Evolutionary conservation across 1,140 invertebrate species (phyloP).

Genomic region (Formica exsecta): DNA sequence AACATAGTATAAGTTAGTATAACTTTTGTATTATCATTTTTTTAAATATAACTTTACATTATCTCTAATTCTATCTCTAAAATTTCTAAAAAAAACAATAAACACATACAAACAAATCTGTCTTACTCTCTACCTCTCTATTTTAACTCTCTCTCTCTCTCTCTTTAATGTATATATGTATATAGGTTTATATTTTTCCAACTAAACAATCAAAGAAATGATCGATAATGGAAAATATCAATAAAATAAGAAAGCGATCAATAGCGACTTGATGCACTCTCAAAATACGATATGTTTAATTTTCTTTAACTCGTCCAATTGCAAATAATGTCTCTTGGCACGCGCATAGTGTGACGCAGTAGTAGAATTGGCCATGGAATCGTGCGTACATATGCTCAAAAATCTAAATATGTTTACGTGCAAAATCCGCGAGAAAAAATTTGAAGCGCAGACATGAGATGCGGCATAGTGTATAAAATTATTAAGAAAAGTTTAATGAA

Average conservation of each 20-base stretch:
- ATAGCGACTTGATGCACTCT: not conserved
- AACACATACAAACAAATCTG: no score
- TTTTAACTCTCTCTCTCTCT: no score
- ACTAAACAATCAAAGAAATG: no score
- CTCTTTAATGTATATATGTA: no score
- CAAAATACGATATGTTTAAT: conserved; percentile 42
- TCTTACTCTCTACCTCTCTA: no score
- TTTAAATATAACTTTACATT: no score
- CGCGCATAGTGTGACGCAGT: not conserved
- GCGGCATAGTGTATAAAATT: not conserved
- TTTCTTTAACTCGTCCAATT: conserved; percentile 24
- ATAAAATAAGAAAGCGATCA: not conserved
- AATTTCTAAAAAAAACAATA: no score
- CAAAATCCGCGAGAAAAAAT: not conserved
- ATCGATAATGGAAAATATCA: not conserved
- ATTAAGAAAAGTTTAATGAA: not conserved
- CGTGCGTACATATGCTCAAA: not conserved
- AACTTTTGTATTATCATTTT: no score
- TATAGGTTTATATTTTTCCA: no score
- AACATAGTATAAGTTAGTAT: no score
- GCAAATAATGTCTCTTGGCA: conserved; percentile 47
- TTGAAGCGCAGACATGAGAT: not conserved
- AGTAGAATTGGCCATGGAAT: not conserved
- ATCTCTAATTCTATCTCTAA: no score
- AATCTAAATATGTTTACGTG: not conserved